Percentiles rank a stretch among this genome's conserved stretches.
Evolutionary conservation across 2,888 invertebrate genomes (phyloP).

Genomic region (Cataglyphis cursor): DNA sequence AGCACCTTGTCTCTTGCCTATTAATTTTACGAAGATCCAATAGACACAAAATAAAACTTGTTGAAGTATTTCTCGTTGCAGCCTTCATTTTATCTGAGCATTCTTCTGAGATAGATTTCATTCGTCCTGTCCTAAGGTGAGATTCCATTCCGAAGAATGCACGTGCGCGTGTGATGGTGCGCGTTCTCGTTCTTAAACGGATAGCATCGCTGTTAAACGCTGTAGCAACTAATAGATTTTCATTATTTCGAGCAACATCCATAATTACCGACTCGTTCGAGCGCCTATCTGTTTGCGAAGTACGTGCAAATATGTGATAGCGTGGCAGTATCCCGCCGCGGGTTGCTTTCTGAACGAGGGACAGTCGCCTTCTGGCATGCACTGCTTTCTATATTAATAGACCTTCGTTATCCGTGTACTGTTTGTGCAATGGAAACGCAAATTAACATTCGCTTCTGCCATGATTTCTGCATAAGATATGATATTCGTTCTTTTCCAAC

Average conservation of each 20-base stretch:
- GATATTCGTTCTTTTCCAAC: background rate
- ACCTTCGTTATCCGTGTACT: constrained; percentile 69
- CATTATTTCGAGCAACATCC: constrained; percentile 78
- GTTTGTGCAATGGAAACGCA: constrained; percentile 63
- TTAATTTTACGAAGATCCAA: constrained; percentile 31
- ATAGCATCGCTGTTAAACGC: constrained; percentile 69
- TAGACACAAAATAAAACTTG: constrained; percentile 37
- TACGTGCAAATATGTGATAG: constrained; percentile 75
- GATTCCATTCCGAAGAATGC: constrained; percentile 21
- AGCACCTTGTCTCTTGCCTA: constrained; percentile 11
- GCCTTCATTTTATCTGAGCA: constrained; percentile 10
- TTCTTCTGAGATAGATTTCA: constrained; percentile 35
- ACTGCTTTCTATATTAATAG: constrained; percentile 73
- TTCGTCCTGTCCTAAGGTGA: constrained; percentile 10
- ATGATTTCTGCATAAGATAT: constrained; percentile 55
- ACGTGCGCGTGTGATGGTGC: background rate
- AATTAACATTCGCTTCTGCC: constrained; percentile 69
- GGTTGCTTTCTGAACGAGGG: constrained; percentile 70
- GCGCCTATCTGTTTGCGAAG: constrained; percentile 65
- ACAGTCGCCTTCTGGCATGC: constrained; percentile 70
- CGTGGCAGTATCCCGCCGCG: constrained; percentile 58
- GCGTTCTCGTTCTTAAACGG: constrained; percentile 54
- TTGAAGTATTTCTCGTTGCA: constrained; percentile 29
- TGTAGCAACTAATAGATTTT: constrained; percentile 80
- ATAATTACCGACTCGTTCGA: constrained; percentile 75